These are phyloP conservation scores for Nothobranchius furzeri DNA, from an alignment of 2,113 vertebrate species.

Conservation along the genomic window DNA sequence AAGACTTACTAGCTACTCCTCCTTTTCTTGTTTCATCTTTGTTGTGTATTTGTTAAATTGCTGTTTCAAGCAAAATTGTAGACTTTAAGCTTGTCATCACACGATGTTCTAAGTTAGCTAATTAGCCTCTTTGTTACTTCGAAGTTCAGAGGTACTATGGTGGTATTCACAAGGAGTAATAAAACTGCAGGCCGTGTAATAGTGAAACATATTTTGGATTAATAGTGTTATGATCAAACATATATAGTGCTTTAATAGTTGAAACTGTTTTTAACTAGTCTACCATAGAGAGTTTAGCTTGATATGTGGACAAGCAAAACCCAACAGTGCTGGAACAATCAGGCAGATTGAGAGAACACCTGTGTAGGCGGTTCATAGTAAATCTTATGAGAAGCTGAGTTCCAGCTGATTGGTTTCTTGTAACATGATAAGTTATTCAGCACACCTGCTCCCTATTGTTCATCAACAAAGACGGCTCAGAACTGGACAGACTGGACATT, in stretches of 20 bases:
- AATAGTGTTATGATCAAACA: too few species aligned
- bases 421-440: slow-evolving; percentile 30
- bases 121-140: too few species aligned
- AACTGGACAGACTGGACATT: background rate
- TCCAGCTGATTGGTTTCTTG: slow-evolving; percentile 29
- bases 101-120: too few species aligned
- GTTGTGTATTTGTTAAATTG: too few species aligned
- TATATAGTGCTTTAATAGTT: background rate
- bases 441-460: slow-evolving; percentile 41
- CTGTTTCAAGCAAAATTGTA: too few species aligned
- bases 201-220: too few species aligned
- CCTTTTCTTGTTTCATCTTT: too few species aligned
- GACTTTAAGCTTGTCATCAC: too few species aligned
- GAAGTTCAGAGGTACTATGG: too few species aligned
- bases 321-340: slow-evolving; percentile 8
- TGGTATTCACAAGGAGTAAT: too few species aligned
- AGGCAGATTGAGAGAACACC: slow-evolving; percentile 13
- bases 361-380: slow-evolving; percentile 4
- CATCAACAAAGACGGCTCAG: background rate
- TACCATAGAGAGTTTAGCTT: background rate
- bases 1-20: too few species aligned
- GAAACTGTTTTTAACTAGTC: background rate
- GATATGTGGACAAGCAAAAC: background rate
- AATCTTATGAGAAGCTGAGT: background rate
- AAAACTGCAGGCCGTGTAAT: too few species aligned